Evolutionary conservation across 2,797 vertebrate genomes (phyloP), one percentile per base, ranked within the genome.

Genomic region (Characodon lateralis): DNA sequence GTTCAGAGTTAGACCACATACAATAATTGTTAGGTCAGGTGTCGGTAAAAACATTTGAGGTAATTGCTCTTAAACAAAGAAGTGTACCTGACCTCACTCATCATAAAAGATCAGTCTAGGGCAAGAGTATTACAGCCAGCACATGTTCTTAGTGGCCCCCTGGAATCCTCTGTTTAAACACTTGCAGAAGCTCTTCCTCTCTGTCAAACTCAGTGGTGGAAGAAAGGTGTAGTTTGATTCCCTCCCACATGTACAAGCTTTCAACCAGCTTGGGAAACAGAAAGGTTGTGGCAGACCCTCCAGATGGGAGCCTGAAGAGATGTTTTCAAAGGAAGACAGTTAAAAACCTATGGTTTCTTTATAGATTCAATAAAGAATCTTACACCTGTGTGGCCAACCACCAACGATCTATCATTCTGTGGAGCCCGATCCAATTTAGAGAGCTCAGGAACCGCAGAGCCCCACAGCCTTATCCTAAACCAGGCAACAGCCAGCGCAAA

Each of bases 371-470:
- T 93, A 90, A 68, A 92, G 93, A 92, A 90, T 91, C 89, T 90
- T 93, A 93, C 90, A 95, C 91, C 92, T 93, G 89, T 93, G 92
- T 90, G 92, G 92, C 91, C 92, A 93, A 93, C 91, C 89, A 92
- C 83, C 91, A 94, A 93, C 93, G 89, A 95, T 95, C 93, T 88
- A 93, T 95, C 93, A 93, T 92, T 93, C 90, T 94, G 90, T 89
- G 89, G 88, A 91, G 90, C 85, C 90, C 93, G 90, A 94, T 93
- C 91, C 93, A 92, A 93, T 95, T 95, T 93, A 89, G 87, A 94
- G 87, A 85, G 90, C 85, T 75, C 80, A 91, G 87, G 85, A 91
- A 89, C 88, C 83, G 77, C 77, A 89, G 87, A 91, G 90, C 85
- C 93, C 87, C 72, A 81, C 83, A 93, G 93, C 88, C 91, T 93